Base-by-base conservation (phyloP, 2,797 vertebrate genomes). In the Coluber constrictor region DNA sequence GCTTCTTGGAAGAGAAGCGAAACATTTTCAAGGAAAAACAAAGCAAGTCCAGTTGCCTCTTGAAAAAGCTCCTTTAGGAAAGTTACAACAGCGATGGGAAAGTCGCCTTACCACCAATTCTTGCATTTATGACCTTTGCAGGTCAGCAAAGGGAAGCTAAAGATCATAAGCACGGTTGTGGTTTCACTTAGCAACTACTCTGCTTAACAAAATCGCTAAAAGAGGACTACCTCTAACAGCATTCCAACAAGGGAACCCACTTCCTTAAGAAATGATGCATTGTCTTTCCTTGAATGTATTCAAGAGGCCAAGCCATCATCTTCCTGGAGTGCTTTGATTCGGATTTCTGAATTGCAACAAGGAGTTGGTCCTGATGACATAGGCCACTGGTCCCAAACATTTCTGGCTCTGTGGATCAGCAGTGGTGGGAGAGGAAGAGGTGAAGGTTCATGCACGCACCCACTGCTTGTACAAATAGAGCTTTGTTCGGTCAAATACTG, bases 391-490 rank as follows among this genome's bases (percentile, higher is more conserved):
- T 29, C 61, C 61, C 27, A 11, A 63, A 29, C 4, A 11, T 29
- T 63, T 13, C 61, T 1, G 4, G 11, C 4, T 63, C 61, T 29
- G 27, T 4, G 12, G 27, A 63, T 29, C 3, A 3, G 61, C 61
- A 29, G 25, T 1, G 27, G 61, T 25, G 11, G 60, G 0, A 3
- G 60, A 3, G 1, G 25, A 0, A 1, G 8, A 0, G 0, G 23
- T 9, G 1, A 4, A 29, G 60, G 61, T 12, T 63, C 61, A 12
- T 63, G 27, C 11, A 29, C 4, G 4, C 11, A 13, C 10, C 61
- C 61, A 29, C 61, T 63, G 27, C 61, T 29, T 63, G 27, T 12
- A 11, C 61, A 63, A 63, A 29, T 63, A 13, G 27, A 13, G 11
- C 4, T 29, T 63, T 29, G 27, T 63, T 7, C 5, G 23, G 2